Evolutionary conservation across 2,888 invertebrate genomes (phyloP), one percentile per base, ranked within the genome.

Genomic region (Troides helena): DNA sequence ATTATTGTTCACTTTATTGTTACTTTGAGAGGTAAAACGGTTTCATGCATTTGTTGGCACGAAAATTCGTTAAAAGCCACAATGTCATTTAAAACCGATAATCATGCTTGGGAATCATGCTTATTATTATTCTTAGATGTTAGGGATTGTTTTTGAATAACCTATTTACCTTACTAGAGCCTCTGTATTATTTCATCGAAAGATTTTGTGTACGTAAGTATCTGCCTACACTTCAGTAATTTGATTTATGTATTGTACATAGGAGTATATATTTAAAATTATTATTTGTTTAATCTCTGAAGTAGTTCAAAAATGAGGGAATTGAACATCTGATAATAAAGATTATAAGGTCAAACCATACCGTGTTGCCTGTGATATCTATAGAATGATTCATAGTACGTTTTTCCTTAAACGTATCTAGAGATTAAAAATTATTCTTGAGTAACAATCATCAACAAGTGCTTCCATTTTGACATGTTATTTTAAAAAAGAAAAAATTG

Each of bases 401-500:
- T 67, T 62, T 66, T 62, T 61, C 67, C 67, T 67, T 67, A 62
- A 62, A 36, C 25, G 23, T 25, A n/a, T 53, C 53, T 46, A 17
- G 18, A 67, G 53, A 56, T 21, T 50, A 53, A 61, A 36, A 53
- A 18, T 60, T 62, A 21, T 43, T 50, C 14, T 50, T 5, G 50
- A 2, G 50, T 14, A 50, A 0, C 2, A 50, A 50, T 50, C 18
- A 50, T 50, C 17, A 30, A 30, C 30, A 30, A 30, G 30, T 30
- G 30, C 30, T 4, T 30, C 30, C 3, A 30, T 30, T 30, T 30
- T 30, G 30, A 4, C 30, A 30, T 30, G 30, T 30, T 30, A 30
- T 30, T 30, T 30, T 30, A 30, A 30, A 30, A 30, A 30, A 30
- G 30, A 30, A 30, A 30, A 30, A 30, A 30, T 30, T 30, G 2